Percentiles rank a stretch among this genome's conserved stretches.
These are phyloP conservation scores for Eurytoma adleriae DNA, from an alignment of 2,888 invertebrate genomes.

Conservation along the genomic window DNA sequence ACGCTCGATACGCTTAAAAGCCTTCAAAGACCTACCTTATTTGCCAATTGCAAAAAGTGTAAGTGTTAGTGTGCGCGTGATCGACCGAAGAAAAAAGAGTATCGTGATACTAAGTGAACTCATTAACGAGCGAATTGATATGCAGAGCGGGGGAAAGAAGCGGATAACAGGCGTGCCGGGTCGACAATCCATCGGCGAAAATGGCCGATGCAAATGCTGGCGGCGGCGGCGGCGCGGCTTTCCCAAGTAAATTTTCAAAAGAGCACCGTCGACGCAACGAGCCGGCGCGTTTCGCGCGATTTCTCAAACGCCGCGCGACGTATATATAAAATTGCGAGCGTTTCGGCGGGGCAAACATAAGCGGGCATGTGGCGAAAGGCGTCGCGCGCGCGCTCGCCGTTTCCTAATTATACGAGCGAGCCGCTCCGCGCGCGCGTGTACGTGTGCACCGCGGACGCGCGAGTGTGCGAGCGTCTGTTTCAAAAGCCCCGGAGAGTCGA, in stretches of 20 bases:
- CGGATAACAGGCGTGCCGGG: neutral
- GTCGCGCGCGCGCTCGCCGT: slow-evolving; percentile 29
- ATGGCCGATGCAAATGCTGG: slow-evolving; percentile 5
- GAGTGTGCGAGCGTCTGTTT: slow-evolving; percentile 61
- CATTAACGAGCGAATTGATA: too few relatives aligned
- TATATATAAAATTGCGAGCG: slow-evolving; percentile 23
- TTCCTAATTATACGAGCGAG: slow-evolving; percentile 57
- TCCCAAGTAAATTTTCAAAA: slow-evolving; percentile 40
- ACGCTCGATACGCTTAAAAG: too few relatives aligned
- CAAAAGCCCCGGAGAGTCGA: slow-evolving; percentile 72
- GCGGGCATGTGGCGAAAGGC: slow-evolving; percentile 49
- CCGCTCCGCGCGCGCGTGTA: neutral
- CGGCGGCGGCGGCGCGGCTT: neutral
- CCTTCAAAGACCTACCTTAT: too few relatives aligned
- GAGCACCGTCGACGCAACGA: slow-evolving; percentile 9
- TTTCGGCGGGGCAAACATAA: slow-evolving; percentile 51
- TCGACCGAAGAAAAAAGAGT: too few relatives aligned
- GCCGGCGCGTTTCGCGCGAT: slow-evolving; percentile 23
- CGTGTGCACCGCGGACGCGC: neutral
- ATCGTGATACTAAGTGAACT: too few relatives aligned
- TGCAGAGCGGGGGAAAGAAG: too few relatives aligned
- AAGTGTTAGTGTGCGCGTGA: too few relatives aligned
- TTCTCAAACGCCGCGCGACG: slow-evolving; percentile 40
- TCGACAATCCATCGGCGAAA: neutral
- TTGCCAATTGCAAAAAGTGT: too few relatives aligned